Conservation (phyloP, 2,797 vertebrate genomes). For the Accipiter superciliosus region DNA sequence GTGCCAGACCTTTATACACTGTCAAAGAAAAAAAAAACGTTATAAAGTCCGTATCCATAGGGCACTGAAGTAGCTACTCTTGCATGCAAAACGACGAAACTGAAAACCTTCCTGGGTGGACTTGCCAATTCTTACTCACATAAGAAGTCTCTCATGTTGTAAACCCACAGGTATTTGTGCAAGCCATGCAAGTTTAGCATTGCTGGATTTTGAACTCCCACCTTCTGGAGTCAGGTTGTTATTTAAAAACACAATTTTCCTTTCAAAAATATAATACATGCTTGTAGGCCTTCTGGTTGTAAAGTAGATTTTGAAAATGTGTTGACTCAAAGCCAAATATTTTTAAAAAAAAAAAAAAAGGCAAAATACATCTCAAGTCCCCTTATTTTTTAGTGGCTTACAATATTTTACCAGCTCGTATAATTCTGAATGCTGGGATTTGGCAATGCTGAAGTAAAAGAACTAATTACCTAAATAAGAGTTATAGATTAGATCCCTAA, state of each 20-base stretch:
- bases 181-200: neutral
- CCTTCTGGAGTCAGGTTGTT: neutral
- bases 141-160: neutral
- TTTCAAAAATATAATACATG: neutral
- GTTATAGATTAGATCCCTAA: conserved; percentile 45
- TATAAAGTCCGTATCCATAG: neutral
- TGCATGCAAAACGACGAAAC: neutral
- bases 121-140: neutral
- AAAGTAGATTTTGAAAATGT: neutral
- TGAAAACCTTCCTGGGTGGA: neutral
- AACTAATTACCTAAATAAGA: conserved; percentile 55
- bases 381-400: neutral
- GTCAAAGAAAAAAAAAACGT: neutral
- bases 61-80: neutral
- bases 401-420: neutral
- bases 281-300: neutral
- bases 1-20: conserved; percentile 13
- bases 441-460: conserved; percentile 15
- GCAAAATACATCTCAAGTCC: neutral
- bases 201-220: neutral
- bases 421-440: neutral
- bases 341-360: neutral
- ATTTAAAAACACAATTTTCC: neutral
- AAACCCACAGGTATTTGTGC: neutral
- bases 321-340: neutral